Percentiles rank a stretch among this genome's conserved stretches.
Evolutionary conservation across 2,888 invertebrate species (phyloP).

Genomic region (Hemistola chrysoprasaria): DNA sequence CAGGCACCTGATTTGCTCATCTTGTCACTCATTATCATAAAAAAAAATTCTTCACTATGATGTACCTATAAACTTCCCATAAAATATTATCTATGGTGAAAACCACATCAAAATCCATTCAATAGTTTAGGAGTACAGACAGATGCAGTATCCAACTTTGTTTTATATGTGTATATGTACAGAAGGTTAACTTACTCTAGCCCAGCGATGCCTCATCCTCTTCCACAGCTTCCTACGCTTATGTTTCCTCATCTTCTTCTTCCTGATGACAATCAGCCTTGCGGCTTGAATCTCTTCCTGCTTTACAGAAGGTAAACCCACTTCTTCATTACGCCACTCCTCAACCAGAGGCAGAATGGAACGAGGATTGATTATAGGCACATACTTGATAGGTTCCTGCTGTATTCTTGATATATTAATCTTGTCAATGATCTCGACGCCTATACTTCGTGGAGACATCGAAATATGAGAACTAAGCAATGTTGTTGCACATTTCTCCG

Average conservation of each 20-base stretch:
- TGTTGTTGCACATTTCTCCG: conserved; percentile 5
- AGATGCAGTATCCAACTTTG: too few relatives aligned
- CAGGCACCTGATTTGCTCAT: not conserved
- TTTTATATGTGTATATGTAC: too few relatives aligned
- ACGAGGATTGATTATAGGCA: conserved; percentile 69
- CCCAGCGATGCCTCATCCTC: conserved; percentile 89
- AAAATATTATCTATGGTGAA: too few relatives aligned
- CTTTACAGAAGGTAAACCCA: conserved; percentile 68
- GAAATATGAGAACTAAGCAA: conserved; percentile 30
- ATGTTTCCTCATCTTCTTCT: conserved; percentile 94
- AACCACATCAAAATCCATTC: too few relatives aligned
- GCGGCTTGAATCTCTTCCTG: conserved; percentile 86
- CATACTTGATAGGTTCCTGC: conserved; percentile 62
- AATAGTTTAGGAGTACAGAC: too few relatives aligned
- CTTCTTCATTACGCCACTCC: conserved; percentile 66
- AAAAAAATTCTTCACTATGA: too few relatives aligned
- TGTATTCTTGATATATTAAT: conserved; percentile 42
- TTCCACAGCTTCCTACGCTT: conserved; percentile 90
- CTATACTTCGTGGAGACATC: conserved; percentile 61
- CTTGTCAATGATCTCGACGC: conserved; percentile 57
- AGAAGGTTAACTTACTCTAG: conserved; percentile 72
- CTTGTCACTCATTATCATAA: not conserved
- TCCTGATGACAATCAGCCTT: conserved; percentile 88
- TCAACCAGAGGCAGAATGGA: conserved; percentile 69
- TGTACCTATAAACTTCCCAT: too few relatives aligned